phyloP scores from a whole-genome alignment of 1,140 invertebrate genomes.

The Paramacrobiotus metropolitanus region DNA sequence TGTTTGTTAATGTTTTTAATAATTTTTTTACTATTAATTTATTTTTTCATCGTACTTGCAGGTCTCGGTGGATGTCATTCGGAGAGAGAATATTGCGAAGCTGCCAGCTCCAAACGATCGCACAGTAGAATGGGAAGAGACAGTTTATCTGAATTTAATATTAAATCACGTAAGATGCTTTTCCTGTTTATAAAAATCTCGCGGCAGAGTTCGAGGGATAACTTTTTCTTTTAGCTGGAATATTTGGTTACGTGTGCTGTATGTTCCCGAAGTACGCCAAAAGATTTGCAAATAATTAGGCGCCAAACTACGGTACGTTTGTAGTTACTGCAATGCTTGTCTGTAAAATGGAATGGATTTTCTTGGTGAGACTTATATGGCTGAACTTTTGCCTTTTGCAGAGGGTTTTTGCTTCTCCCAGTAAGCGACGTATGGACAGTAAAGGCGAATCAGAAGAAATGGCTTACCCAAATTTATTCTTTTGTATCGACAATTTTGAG shows the following conservation, averaged over 20 bases:
- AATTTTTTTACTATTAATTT: too few relatives aligned
- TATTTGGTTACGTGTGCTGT: slow-evolving; percentile 89
- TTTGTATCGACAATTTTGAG: slow-evolving; percentile 97
- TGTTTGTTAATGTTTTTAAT: too few relatives aligned
- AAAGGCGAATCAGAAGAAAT: slow-evolving; percentile 96
- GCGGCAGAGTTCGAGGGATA: too few relatives aligned
- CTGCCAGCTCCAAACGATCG: slow-evolving; percentile 32
- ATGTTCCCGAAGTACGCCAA: slow-evolving; percentile 83
- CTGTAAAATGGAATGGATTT: too few relatives aligned
- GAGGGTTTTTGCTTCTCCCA: slow-evolving; percentile 85
- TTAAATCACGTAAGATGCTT: slow-evolving; percentile 49
- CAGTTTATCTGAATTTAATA: slow-evolving; percentile 91
- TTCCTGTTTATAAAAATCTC: too few relatives aligned
- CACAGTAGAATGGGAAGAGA: slow-evolving; percentile 96
- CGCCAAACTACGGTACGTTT: slow-evolving; percentile 56
- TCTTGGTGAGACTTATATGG: background rate
- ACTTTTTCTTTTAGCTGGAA: slow-evolving; percentile 39
- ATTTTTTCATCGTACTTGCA: background rate
- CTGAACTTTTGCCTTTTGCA: slow-evolving; percentile 19
- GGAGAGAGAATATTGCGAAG: slow-evolving; percentile 2
- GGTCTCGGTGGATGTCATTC: background rate
- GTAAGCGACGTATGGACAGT: slow-evolving; percentile 78
- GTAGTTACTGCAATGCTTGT: too few relatives aligned
- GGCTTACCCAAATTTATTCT: slow-evolving; percentile 94
- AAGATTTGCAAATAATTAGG: slow-evolving; percentile 76